phyloP scores from a whole-genome alignment of 23 tunicate species.

The Diplosoma virens region DNA sequence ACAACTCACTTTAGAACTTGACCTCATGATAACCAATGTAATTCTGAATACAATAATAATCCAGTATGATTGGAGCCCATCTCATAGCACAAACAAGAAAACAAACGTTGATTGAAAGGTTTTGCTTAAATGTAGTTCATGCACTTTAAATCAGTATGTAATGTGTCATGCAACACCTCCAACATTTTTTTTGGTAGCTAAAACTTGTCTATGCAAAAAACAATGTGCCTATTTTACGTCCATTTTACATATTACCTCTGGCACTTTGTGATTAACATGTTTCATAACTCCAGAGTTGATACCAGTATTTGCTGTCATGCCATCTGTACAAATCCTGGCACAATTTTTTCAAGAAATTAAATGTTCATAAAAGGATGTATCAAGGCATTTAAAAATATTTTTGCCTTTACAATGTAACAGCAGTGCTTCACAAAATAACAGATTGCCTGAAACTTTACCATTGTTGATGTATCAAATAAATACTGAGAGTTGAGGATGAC shows the following conservation, averaged over 20 bases:
- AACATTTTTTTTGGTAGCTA: constrained; percentile 32
- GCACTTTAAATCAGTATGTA: constrained; percentile 30
- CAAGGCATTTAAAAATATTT: constrained; percentile 31
- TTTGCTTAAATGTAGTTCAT: constrained; percentile 39
- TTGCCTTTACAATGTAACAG: constrained; percentile 43
- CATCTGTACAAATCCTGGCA: constrained; percentile 50
- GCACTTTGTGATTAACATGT: constrained; percentile 5
- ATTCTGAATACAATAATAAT: constrained; percentile 31
- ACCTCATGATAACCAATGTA: constrained; percentile 26
- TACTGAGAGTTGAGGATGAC: constrained; percentile 34
- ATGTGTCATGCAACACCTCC: constrained; percentile 12
- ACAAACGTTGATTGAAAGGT: constrained; percentile 40
- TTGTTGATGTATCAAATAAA: constrained; percentile 35
- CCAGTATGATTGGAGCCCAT: constrained; percentile 40
- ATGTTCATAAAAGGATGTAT: constrained; percentile 15
- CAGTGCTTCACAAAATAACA: constrained; percentile 33
- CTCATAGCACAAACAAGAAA: constrained; percentile 48
- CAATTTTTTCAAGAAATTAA: constrained; percentile 21
- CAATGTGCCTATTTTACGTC: constrained; percentile 50
- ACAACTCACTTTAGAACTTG: constrained; percentile 22
- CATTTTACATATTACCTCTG: too few relatives aligned
- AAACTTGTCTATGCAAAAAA: constrained; percentile 49
- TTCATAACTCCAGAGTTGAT: constrained; percentile 44
- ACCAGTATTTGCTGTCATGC: constrained; percentile 44
- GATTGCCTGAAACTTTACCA: constrained; percentile 3